Percentiles rank a stretch among this genome's conserved stretches.
phyloP scores from a whole-genome alignment of 2,113 vertebrate species.

The Psilopogon haemacephalus region DNA sequence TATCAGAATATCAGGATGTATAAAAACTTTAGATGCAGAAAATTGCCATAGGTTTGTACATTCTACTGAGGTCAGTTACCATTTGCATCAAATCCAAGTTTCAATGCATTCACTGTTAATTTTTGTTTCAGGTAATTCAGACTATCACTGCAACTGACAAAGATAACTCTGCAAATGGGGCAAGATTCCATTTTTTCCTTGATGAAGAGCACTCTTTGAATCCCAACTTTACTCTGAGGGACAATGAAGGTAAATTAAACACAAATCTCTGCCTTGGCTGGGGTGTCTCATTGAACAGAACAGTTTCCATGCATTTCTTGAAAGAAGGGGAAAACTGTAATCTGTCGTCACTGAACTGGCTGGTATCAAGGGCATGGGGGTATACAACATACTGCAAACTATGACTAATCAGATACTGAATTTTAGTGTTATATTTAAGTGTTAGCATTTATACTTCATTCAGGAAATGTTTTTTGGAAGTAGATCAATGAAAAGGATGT shows the following conservation, averaged over 20 bases:
- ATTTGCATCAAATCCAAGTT: conserved; percentile 9
- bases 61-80: background rate
- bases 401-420: background rate
- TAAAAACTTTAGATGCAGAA: background rate
- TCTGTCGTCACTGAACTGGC: background rate
- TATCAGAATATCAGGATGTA: background rate
- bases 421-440: background rate
- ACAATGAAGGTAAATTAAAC: conserved; percentile 90
- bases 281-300: background rate
- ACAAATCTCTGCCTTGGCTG: background rate
- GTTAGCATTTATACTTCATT: background rate
- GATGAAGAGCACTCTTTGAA: conserved; percentile 84
- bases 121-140: conserved; percentile 90
- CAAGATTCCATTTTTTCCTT: conserved; percentile 88
- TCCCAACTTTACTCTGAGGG: conserved; percentile 96
- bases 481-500: background rate
- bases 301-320: background rate
- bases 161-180: conserved; percentile 94
- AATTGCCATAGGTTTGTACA: background rate
- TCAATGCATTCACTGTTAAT: conserved; percentile 1
- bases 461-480: background rate
- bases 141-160: conserved; percentile 92
- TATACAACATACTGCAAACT: background rate
- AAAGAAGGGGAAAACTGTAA: background rate
- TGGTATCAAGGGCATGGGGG: background rate